These are phyloP conservation scores for Geotrupes spiniger DNA, from an alignment of 2,888 invertebrate genomes.

Conservation along the genomic window DNA sequence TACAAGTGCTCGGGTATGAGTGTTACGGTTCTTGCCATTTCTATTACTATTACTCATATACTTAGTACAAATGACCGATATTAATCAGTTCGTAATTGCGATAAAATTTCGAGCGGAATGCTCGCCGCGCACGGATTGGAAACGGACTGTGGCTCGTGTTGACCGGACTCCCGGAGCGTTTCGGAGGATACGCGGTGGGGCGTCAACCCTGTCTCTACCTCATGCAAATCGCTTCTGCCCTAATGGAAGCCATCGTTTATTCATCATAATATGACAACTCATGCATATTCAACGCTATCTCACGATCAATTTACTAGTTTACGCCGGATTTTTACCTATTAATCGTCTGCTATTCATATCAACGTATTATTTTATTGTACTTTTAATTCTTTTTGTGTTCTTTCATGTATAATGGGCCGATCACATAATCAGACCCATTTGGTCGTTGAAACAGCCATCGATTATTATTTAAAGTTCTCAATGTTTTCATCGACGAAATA, in stretches of 20 bases:
- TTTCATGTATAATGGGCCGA: no score
- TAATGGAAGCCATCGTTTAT: slow-evolving; percentile 21
- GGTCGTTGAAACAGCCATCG: no score
- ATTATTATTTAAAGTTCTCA: no score
- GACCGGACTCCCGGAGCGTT: slow-evolving; percentile 22
- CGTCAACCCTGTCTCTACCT: slow-evolving; percentile 16
- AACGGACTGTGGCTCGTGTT: slow-evolving; percentile 15
- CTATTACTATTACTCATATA: slow-evolving; percentile 19
- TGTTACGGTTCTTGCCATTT: slow-evolving; percentile 3
- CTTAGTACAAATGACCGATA: slow-evolving; percentile 20
- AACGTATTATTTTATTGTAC: no score
- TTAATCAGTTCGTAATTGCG: slow-evolving; percentile 25
- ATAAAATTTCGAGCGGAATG: slow-evolving; percentile 24
- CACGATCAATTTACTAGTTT: no score
- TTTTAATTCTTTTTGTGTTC: no score
- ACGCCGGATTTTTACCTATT: no score
- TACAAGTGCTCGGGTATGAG: neutral
- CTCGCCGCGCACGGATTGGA: slow-evolving; percentile 11
- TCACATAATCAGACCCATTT: no score
- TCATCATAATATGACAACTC: slow-evolving; percentile 16
- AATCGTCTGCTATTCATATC: no score
- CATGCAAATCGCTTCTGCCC: slow-evolving; percentile 25
- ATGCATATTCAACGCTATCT: slow-evolving; percentile 1
- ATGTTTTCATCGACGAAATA: no score
- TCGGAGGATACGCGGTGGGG: slow-evolving; percentile 22